Evolutionary conservation across 2,888 invertebrate species (phyloP), one percentile per base, ranked within the genome.

Genomic region (Blastobasis lacticolella): DNA sequence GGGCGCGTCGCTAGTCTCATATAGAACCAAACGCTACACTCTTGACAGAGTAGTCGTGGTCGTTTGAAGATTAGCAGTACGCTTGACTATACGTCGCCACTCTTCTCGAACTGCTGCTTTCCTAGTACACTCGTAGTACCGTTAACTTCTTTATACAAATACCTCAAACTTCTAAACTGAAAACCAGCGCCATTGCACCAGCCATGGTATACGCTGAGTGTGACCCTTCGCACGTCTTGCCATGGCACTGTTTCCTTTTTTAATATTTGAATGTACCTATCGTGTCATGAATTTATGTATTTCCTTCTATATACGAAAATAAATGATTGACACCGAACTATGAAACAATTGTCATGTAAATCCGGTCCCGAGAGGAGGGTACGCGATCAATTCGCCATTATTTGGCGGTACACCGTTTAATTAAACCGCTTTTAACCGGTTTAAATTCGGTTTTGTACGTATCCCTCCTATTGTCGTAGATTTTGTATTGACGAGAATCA

Each of bases 341-440:
- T 23, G 23, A 23, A 23, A 23, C 23, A 75, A 80, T 75, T 74
- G 65, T 71, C 74, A 72, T 74, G 73, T 73, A 73, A 75, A 75
- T 75, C 72, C 67, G 69, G 69, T 68, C 3, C 23, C 23, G 23
- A 23, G 67, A 71, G 66, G 69, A 63, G 63, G 63, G 65, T 69
- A 60, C 67, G 67, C 74, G 81, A 80, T 81, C 76, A 78, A 79
- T 76, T 63, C 67, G 58, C 70, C 72, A 79, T 81, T 81, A 78
- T 64, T 72, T 66, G 66, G 62, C 71, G 61, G 61, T 68, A 68
- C 66, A 65, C 63, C 65, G 68, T 75, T 78, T 78, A 78, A 81
- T 83, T 80, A 80, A 77, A 72, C 71, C 71, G 72, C 76, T 78
- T 79, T 74, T 62, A 53, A 59, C 57, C 59, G 69, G 63, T 71